Percentiles rank a stretch among this genome's conserved stretches.
These are phyloP conservation scores for Sebastes jordani DNA, from an alignment of 2,797 vertebrate species.

Conservation along the genomic window DNA sequence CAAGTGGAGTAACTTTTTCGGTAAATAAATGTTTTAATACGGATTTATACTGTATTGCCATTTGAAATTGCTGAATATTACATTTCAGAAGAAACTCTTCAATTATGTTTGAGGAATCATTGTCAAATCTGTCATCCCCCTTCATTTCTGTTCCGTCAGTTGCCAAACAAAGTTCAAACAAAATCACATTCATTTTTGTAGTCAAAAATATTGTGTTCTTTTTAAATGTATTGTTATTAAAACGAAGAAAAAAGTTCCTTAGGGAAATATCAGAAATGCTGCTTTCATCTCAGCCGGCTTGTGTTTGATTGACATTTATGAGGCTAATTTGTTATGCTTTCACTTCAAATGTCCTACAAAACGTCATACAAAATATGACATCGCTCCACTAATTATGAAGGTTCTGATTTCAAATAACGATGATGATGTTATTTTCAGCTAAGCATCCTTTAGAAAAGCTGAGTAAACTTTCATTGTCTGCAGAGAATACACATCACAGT, in stretches of 20 bases:
- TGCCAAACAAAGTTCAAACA: background rate
- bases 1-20: background rate
- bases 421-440: background rate
- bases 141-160: background rate
- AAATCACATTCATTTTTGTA: background rate
- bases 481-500: conserved; percentile 14
- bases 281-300: background rate
- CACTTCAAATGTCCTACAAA: background rate
- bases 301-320: background rate
- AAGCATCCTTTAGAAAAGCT: conserved; percentile 3
- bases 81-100: background rate
- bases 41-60: background rate
- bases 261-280: background rate
- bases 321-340: background rate
- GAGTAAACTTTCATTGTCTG: conserved; percentile 8
- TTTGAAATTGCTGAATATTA: background rate
- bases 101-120: background rate
- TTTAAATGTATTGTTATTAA: background rate
- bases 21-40: background rate
- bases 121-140: background rate
- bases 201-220: background rate
- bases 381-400: background rate
- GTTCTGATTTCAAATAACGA: background rate
- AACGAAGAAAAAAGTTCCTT: background rate
- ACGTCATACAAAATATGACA: background rate